phyloP scores from a whole-genome alignment of 2,888 invertebrate species.

The Melanophora roralis region DNA sequence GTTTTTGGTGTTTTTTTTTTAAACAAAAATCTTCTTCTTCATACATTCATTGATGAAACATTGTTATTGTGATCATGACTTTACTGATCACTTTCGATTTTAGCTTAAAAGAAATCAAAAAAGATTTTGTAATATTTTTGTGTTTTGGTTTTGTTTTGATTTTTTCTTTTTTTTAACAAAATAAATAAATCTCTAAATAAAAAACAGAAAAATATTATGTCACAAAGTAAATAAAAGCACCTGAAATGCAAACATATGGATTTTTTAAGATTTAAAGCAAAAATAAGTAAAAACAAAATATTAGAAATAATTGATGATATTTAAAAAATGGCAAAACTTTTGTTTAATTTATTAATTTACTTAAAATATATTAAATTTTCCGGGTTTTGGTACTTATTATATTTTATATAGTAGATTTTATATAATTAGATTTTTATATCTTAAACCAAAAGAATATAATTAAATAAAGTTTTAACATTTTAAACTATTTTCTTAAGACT shows the following conservation, averaged over 20 bases:
- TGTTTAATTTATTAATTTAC: too few relatives aligned
- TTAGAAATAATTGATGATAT: not conserved
- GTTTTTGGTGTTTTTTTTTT: not conserved
- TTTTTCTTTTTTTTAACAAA: not conserved
- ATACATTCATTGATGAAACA: constrained; percentile 40
- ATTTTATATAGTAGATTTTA: too few relatives aligned
- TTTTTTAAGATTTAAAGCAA: not conserved
- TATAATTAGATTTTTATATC: too few relatives aligned
- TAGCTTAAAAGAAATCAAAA: constrained; percentile 14
- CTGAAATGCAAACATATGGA: not conserved
- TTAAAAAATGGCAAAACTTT: too few relatives aligned
- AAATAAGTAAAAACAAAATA: not conserved
- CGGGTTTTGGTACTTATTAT: too few relatives aligned
- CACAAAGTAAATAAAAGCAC: constrained; percentile 25
- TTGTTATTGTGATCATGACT: not conserved
- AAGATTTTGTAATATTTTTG: constrained; percentile 22
- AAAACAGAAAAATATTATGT: constrained; percentile 33
- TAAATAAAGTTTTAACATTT: too few relatives aligned
- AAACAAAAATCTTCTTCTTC: not conserved
- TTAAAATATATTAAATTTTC: too few relatives aligned
- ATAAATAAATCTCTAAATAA: not conserved
- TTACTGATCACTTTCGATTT: constrained; percentile 41
- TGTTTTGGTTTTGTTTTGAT: not conserved
- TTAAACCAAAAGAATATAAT: too few relatives aligned
- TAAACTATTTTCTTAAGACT: too few relatives aligned